Conservation (phyloP, 1,140 invertebrate genomes). For the Lordiphosa stackelbergi region DNA sequence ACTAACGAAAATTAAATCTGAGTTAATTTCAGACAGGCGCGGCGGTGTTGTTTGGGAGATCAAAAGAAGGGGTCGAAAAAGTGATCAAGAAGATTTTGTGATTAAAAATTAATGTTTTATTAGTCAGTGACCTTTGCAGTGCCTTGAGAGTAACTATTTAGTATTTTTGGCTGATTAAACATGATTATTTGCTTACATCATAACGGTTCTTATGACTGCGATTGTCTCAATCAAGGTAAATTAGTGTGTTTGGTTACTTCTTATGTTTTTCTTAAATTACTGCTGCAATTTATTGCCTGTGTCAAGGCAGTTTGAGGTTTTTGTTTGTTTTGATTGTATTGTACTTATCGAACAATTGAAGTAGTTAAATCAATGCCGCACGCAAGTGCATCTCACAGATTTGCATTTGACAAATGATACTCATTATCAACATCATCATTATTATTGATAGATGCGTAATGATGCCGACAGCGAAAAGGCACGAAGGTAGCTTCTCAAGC, state of each 20-base stretch:
- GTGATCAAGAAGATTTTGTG: background rate
- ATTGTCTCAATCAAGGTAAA: background rate
- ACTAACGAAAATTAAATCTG: too few relatives aligned
- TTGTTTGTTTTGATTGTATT: conserved; percentile 3
- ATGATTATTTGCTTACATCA: conserved; percentile 24
- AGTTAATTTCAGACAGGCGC: too few relatives aligned
- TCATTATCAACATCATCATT: conserved; percentile 7
- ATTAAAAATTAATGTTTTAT: conserved; percentile 2
- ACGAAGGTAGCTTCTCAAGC: conserved; percentile 16
- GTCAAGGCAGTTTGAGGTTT: conserved; percentile 38
- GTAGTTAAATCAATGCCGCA: conserved; percentile 23
- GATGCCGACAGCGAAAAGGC: background rate
- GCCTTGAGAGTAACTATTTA: conserved; percentile 1
- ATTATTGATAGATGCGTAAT: conserved; percentile 28
- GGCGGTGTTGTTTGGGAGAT: too few relatives aligned
- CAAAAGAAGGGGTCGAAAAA: too few relatives aligned
- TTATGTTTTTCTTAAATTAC: too few relatives aligned
- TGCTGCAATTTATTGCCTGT: conserved; percentile 7
- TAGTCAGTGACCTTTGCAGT: background rate
- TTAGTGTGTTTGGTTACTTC: too few relatives aligned
- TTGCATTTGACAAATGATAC: conserved; percentile 37
- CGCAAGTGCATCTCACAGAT: conserved; percentile 32
- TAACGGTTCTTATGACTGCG: conserved; percentile 5
- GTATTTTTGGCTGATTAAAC: conserved; percentile 16
- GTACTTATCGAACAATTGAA: conserved; percentile 26